phyloP scores from a whole-genome alignment of 2,113 vertebrate genomes.

The Brienomyrus brachyistius region DNA sequence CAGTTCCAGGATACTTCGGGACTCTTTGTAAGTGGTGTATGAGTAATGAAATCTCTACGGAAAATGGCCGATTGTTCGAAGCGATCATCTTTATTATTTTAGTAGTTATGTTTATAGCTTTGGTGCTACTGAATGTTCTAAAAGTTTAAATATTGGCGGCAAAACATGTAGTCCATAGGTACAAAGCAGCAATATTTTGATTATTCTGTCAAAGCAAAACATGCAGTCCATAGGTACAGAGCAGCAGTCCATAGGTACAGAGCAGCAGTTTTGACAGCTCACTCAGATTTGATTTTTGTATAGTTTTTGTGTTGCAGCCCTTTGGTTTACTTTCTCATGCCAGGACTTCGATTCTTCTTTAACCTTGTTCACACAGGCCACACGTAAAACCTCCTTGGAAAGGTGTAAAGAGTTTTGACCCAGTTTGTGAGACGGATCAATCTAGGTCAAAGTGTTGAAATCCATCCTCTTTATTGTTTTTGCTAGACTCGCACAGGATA shows the following conservation, averaged over 20 bases:
- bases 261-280: not conserved
- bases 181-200: not conserved
- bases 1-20: not conserved
- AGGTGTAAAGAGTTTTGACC: slow-evolving; percentile 56
- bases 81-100: not conserved
- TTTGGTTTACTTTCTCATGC: not conserved
- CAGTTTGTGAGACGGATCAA: slow-evolving; percentile 39
- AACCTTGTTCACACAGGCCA: slow-evolving; percentile 40
- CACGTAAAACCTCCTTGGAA: slow-evolving; percentile 40
- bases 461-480: not conserved
- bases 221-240: not conserved
- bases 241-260: not conserved
- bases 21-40: not conserved
- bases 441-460: slow-evolving; percentile 3
- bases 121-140: not conserved
- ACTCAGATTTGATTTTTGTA: not conserved
- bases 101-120: not conserved
- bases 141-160: not conserved
- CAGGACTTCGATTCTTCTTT: slow-evolving; percentile 37
- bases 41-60: not conserved
- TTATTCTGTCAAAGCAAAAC: not conserved
- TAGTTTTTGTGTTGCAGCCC: not conserved
- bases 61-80: not conserved
- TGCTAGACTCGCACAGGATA: not conserved
- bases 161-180: not conserved